Percentiles rank a stretch among this genome's conserved stretches.
These are phyloP conservation scores for Mya arenaria DNA, from an alignment of 1,140 invertebrate species.

Conservation along the genomic window DNA sequence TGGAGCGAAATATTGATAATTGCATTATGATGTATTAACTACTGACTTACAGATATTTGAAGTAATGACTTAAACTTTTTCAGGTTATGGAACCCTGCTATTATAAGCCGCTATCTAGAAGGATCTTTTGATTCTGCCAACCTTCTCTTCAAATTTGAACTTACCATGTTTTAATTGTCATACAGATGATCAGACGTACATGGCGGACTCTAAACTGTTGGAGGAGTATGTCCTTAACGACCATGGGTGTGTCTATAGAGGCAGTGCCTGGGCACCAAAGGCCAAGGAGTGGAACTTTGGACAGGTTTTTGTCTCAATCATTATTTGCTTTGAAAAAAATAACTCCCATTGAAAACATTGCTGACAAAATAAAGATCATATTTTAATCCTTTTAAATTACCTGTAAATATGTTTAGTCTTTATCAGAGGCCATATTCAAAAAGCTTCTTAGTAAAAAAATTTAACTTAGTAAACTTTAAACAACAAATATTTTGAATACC, in stretches of 20 bases:
- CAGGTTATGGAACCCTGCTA: no score
- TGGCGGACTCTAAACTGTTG: constrained; percentile 83
- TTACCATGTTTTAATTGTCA: background rate
- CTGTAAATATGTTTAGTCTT: no score
- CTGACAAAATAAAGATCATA: background rate
- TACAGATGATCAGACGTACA: constrained; percentile 42
- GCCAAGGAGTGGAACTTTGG: constrained; percentile 94
- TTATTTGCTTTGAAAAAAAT: no score
- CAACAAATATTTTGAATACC: no score
- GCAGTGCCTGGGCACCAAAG: constrained; percentile 86
- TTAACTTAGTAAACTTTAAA: no score
- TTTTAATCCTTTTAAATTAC: no score
- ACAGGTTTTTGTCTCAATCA: constrained; percentile 42
- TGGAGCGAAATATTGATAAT: background rate
- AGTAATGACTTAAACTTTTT: background rate
- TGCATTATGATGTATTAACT: background rate
- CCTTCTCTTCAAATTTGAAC: background rate
- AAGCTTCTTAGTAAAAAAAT: no score
- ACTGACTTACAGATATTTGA: background rate
- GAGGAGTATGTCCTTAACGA: constrained; percentile 93
- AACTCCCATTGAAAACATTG: background rate
- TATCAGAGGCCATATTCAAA: no score
- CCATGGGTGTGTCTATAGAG: constrained; percentile 93
- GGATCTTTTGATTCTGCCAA: background rate
- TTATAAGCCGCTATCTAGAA: background rate